Conservation (phyloP, 1,140 invertebrate species). For the Meloidogyne exigua region DNA sequence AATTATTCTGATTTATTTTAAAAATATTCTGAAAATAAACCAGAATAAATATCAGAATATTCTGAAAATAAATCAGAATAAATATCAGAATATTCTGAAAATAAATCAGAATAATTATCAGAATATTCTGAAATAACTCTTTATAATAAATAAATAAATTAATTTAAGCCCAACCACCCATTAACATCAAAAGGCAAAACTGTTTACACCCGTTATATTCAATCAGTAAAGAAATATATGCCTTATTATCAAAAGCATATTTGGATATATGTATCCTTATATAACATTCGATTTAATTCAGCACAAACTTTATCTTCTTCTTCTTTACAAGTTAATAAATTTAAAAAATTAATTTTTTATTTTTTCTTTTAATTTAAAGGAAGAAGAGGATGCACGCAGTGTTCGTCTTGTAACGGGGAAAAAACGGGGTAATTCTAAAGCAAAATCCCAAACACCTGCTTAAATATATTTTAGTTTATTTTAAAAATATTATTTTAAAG, state of each 20-base stretch:
- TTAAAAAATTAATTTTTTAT: neutral
- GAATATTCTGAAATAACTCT: neutral
- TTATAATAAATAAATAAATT: too few relatives aligned
- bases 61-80: neutral
- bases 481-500: neutral
- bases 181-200: conserved; percentile 28
- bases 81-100: neutral
- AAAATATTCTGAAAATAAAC: neutral
- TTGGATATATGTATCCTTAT: conserved; percentile 29
- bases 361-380: neutral
- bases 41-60: neutral
- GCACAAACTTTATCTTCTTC: neutral
- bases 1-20: neutral
- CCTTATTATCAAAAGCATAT: conserved; percentile 36
- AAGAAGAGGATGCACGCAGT: neutral
- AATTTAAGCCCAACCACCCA: conserved; percentile 33
- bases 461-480: neutral
- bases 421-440: neutral
- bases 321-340: neutral
- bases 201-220: conserved; percentile 37
- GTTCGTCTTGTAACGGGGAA: neutral
- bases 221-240: conserved; percentile 38
- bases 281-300: conserved; percentile 4
- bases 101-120: neutral
- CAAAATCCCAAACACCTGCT: neutral